Percentiles rank a stretch among this genome's conserved stretches.
Evolutionary conservation across 2,797 vertebrate species (phyloP).

Genomic region (Tiaroga cobitis): DNA sequence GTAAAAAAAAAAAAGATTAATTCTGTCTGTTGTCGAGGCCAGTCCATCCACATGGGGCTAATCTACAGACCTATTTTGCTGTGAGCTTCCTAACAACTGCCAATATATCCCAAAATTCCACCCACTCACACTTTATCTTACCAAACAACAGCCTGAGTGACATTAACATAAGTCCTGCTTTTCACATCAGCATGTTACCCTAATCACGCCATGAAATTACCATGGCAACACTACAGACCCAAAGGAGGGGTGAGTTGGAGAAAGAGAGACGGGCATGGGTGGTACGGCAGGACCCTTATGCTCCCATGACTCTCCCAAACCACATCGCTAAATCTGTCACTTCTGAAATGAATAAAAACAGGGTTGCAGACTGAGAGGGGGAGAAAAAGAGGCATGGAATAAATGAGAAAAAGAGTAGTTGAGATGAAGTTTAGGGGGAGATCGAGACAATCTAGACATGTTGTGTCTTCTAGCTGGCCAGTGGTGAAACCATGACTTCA

Average conservation of each 20-base stretch:
- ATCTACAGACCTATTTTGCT: constrained; percentile 50
- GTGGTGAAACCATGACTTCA: background rate
- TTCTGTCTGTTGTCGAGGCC: constrained; percentile 24
- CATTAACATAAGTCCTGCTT: constrained; percentile 51
- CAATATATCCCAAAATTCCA: constrained; percentile 45
- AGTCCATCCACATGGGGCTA: constrained; percentile 33
- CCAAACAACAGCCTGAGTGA: constrained; percentile 47
- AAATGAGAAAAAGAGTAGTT: background rate
- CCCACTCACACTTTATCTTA: constrained; percentile 52
- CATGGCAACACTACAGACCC: constrained; percentile 54
- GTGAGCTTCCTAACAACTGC: constrained; percentile 44
- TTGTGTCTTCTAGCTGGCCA: constrained; percentile 16
- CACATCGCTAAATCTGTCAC: constrained; percentile 57
- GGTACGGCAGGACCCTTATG: constrained; percentile 43
- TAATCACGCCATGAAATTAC: constrained; percentile 53
- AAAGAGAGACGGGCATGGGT: constrained; percentile 40
- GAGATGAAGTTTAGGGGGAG: background rate
- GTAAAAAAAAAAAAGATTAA: background rate
- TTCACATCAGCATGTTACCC: constrained; percentile 57
- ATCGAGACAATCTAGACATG: constrained; percentile 31
- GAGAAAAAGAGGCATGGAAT: constrained; percentile 16
- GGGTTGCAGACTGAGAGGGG: constrained; percentile 32
- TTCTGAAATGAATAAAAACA: constrained; percentile 42
- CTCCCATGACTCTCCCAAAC: constrained; percentile 49
- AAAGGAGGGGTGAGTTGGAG: constrained; percentile 39